Base-by-base conservation (phyloP, 2,888 invertebrate species). In the Uloborus plumipes region DNA sequence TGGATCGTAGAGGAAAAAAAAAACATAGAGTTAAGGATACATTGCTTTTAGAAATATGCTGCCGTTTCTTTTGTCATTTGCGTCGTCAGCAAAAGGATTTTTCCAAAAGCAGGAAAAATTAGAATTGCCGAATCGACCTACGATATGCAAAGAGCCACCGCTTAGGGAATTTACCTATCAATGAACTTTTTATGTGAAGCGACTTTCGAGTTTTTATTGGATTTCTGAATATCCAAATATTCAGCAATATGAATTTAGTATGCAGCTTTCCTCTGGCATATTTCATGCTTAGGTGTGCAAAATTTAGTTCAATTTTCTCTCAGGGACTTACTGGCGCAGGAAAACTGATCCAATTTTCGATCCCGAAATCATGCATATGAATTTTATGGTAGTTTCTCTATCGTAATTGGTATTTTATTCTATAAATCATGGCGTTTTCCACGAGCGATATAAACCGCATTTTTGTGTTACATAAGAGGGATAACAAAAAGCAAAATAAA, bases 41-140 rank as follows among this genome's bases (percentile, higher is more conserved):
- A 76, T 76, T 76, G 76, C 76, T 76, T 76, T 76, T 69, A 39
- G 53, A 76, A 76, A 76, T 70, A 53, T 50, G 76, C 76, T 76
- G 76, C 65, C 76, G 65, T 69, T 76, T 69, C 76, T 76, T 76
- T 76, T 76, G 76, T 76, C 76, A 76, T 76, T 69, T 76, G 76
- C 76, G 51, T 58, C 76, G 69, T 76, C 76, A 76, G 76, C 76
- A 76, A 50, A 49, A 51, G 69, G 69, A 61, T 76, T 76, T 39
- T 39, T 69, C 59, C 39, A 69, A 76, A 69, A 61, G 67, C 76
- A 62, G 69, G 47, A 59, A 61, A 61, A 69, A 69, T 69, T 69
- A 69, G 69, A 76, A 51, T 76, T 61, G 50, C 18, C 69, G 76
- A 61, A 49, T 61, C 61, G 50, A 39, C 47, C 31, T 22, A 20